phyloP scores from a whole-genome alignment of 2,113 vertebrate genomes.

The Cinclus mexicanus region DNA sequence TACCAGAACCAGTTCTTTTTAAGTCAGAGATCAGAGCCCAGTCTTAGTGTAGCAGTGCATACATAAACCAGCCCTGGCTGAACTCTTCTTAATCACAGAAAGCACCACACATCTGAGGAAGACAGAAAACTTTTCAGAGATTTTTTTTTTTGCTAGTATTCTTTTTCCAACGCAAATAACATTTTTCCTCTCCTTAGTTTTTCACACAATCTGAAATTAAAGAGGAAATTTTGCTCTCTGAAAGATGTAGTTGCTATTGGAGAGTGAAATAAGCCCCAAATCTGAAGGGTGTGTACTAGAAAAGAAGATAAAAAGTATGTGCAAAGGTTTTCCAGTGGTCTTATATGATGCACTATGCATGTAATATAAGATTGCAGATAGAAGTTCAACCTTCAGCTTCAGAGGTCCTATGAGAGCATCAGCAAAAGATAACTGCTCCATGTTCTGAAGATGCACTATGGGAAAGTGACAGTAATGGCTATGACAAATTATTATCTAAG shows the following conservation, averaged over 20 bases:
- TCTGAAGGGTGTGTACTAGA: neutral
- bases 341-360: neutral
- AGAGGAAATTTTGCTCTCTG: neutral
- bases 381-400: neutral
- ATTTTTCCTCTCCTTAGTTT: neutral
- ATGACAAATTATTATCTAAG: neutral
- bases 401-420: neutral
- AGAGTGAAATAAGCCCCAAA: neutral
- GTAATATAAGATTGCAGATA: neutral
- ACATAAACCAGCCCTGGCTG: neutral
- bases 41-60: neutral
- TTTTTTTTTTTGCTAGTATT: neutral
- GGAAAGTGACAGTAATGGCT: neutral
- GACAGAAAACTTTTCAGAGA: neutral
- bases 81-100: neutral
- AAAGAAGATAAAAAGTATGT: neutral
- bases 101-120: neutral
- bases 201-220: neutral
- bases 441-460: neutral
- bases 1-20: neutral
- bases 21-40: neutral
- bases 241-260: neutral
- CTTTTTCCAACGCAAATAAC: neutral
- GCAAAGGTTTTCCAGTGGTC: neutral
- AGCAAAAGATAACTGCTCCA: neutral